Evolutionary conservation across 2,888 invertebrate species (phyloP), one percentile per base, ranked within the genome.

Genomic region (Argyresthia goedartella): DNA sequence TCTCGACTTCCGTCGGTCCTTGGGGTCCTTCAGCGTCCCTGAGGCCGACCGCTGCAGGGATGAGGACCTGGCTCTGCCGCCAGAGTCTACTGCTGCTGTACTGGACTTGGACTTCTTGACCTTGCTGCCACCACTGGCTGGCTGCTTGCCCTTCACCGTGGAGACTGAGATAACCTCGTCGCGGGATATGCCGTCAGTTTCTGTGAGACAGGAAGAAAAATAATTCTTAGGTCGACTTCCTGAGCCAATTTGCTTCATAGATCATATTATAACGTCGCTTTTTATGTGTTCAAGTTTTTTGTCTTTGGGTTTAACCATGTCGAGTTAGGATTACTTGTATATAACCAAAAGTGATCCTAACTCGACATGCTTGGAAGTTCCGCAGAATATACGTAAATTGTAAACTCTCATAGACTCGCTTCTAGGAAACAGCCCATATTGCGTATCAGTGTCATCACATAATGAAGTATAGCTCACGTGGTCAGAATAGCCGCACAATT

Each of bases 51-150:
- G 69, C 62, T 85, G 85, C 51, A 87, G 59, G 4, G 87, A 87
- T 1, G 82, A 68, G 6, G 87, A 80, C 11, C 86, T 69, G 15
- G 85, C 75, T 7, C 78, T 69, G 1, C 78, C 68, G n/a, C 76
- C 57, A n/a, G n/a, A 35, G 3, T 25, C 25, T 6, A 25, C 25
- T 25, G 25, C 25, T 4, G 25, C 25, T 25, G 25, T 25, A 54
- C 82, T 85, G 13, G 84, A 76, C 58, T 80, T 84, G 41, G 82
- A 79, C 60, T 86, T 87, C 66, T 87, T 87, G 49, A 76, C 84
- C 59, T 84, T 85, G 61, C 78, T 85, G 51, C 79, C 84, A 14
- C 86, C 86, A 8, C 71, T 73, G 7, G 84, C 85, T n/a, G 85
- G 84, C 58, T 87, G 82, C 66, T 87, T 87, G 58, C 85, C 85